Conservation (phyloP, 2,888 invertebrate species). For the Sthenelais limicola region DNA sequence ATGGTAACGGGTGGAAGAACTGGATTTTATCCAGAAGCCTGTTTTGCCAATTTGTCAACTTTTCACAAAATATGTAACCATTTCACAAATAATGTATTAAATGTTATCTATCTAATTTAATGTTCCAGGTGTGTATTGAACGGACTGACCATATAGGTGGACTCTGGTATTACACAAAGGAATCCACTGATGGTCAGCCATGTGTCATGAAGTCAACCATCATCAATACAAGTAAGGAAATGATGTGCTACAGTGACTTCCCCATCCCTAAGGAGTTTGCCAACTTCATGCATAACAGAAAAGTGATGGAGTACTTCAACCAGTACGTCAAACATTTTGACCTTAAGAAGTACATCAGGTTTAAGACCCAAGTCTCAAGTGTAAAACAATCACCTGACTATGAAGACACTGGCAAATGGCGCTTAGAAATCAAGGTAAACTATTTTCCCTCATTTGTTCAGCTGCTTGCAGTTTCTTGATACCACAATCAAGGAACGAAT, state of each 20-base stretch:
- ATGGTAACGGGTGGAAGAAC: too few species aligned
- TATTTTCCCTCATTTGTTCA: too few species aligned
- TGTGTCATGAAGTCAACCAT: slow-evolving; percentile 66
- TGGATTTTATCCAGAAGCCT: too few species aligned
- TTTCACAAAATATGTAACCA: too few species aligned
- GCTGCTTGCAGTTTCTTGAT: too few species aligned
- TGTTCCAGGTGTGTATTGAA: slow-evolving; percentile 66
- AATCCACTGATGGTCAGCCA: slow-evolving; percentile 51
- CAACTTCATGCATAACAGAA: slow-evolving; percentile 69
- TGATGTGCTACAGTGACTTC: slow-evolving; percentile 69
- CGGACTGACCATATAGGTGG: slow-evolving; percentile 64
- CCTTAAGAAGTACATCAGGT: slow-evolving; percentile 62
- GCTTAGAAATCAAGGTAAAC: slow-evolving; percentile 54
- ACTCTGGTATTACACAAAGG: slow-evolving; percentile 63
- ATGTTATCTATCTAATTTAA: too few species aligned
- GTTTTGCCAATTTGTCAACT: too few species aligned
- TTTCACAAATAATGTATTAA: too few species aligned
- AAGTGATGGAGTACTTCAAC: slow-evolving; percentile 57
- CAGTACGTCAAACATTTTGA: slow-evolving; percentile 57
- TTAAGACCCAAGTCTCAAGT: slow-evolving; percentile 59
- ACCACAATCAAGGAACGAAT: too few species aligned
- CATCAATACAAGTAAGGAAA: slow-evolving; percentile 67
- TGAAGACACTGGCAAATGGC: slow-evolving; percentile 64
- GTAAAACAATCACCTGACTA: slow-evolving; percentile 56
- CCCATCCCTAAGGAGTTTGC: slow-evolving; percentile 68